Conservation (phyloP, 2,797 vertebrate species). For the Garrulus glandarius region DNA sequence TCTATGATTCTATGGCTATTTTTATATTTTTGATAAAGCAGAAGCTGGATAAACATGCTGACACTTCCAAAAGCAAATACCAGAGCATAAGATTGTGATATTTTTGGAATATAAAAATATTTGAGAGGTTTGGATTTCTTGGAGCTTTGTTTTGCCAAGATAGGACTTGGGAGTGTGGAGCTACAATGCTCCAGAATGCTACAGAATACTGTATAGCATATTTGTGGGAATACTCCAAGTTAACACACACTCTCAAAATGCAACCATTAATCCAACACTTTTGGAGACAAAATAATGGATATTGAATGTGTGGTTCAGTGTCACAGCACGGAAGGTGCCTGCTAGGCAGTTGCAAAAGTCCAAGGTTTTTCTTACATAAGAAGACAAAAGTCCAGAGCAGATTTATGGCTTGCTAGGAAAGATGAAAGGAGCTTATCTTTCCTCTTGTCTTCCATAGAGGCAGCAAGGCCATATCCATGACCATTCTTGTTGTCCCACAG, state of each 20-base stretch:
- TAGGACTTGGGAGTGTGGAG: background rate
- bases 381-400: background rate
- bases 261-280: background rate
- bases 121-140: background rate
- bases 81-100: accelerated
- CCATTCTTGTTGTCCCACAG: background rate
- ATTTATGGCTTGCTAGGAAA: background rate
- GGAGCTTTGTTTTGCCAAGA: background rate
- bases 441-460: background rate
- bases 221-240: background rate
- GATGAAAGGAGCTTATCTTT: background rate
- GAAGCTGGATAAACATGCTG: background rate
- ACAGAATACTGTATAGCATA: background rate
- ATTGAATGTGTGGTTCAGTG: background rate
- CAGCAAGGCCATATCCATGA: background rate
- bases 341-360: background rate
- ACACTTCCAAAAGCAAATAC: background rate
- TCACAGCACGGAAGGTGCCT: background rate
- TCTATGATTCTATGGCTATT: background rate
- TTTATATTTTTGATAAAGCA: background rate
- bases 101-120: background rate
- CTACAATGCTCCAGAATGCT: background rate
- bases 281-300: background rate
- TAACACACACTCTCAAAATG: background rate
- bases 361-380: background rate